Percentiles rank a stretch among this genome's conserved stretches.
Conservation (phyloP, 2,797 vertebrate species). For the Tragelaphus eurycerus region DNA sequence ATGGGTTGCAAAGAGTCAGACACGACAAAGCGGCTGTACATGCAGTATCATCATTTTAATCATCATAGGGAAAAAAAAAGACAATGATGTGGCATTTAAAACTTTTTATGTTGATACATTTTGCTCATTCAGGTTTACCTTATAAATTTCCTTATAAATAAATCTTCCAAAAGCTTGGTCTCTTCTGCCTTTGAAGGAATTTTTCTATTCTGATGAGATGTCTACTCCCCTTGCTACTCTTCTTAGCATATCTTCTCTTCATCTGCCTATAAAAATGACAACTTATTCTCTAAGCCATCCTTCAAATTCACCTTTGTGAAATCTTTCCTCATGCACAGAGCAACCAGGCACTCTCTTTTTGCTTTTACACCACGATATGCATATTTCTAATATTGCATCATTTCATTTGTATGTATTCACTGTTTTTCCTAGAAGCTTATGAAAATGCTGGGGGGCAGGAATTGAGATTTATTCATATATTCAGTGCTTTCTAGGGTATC, state of each 20-base stretch:
- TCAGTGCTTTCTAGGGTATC: neutral
- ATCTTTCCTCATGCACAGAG: neutral
- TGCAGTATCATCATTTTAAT: neutral
- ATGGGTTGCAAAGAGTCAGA: neutral
- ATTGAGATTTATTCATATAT: neutral
- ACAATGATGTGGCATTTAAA: neutral
- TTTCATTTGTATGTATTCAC: neutral
- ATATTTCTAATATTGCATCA: neutral
- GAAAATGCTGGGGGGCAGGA: neutral
- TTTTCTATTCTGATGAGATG: neutral
- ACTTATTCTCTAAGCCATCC: neutral
- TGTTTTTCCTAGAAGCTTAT: neutral
- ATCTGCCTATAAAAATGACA: neutral
- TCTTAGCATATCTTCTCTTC: neutral
- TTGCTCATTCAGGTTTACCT: neutral
- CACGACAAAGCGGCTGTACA: accelerated
- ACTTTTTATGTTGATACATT: neutral
- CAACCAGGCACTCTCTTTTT: neutral
- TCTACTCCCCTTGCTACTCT: neutral
- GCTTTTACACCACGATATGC: neutral
- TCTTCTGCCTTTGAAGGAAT: neutral
- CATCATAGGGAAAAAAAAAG: neutral
- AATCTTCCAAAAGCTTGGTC: neutral
- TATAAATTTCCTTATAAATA: neutral
- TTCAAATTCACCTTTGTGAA: neutral